Evolutionary conservation across 2,888 invertebrate genomes (phyloP).

Genomic region (Theodoxus fluviatilis): DNA sequence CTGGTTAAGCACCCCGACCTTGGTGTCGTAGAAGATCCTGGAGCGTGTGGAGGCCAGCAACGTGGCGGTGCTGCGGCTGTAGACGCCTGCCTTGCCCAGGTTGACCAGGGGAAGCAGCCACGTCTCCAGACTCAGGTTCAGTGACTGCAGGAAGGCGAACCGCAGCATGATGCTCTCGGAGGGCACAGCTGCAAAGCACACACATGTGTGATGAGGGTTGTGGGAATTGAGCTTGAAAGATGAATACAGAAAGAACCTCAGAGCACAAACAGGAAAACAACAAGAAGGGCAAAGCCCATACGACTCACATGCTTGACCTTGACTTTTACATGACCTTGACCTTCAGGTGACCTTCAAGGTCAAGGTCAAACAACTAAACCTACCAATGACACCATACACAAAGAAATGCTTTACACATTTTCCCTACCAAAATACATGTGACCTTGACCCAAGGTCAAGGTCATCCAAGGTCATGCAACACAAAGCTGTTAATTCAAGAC

Average conservation of each 20-base stretch:
- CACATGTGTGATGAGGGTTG: not conserved
- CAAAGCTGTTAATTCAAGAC: too few species aligned
- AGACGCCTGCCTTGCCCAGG: conserved; percentile 52
- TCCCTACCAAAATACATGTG: too few species aligned
- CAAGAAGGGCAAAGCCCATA: not conserved
- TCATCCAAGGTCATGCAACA: too few species aligned
- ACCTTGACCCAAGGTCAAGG: too few species aligned
- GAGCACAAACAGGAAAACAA: not conserved
- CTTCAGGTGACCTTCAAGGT: not conserved
- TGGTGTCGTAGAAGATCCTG: conserved; percentile 61
- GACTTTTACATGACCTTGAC: not conserved
- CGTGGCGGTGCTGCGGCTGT: conserved; percentile 55
- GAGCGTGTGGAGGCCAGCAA: conserved; percentile 49
- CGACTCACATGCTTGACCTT: not conserved
- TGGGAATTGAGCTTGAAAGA: not conserved
- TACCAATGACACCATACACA: too few species aligned
- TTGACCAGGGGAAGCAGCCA: conserved; percentile 62
- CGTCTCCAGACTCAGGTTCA: conserved; percentile 60
- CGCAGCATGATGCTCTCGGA: conserved; percentile 58
- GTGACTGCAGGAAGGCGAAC: conserved; percentile 59
- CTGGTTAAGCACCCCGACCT: conserved; percentile 55
- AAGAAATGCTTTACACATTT: too few species aligned
- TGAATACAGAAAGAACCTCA: not conserved
- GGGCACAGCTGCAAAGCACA: conserved; percentile 37
- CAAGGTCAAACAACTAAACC: too few species aligned